phyloP scores from a whole-genome alignment of 2,888 invertebrate genomes.

The Drosophila rubida region DNA sequence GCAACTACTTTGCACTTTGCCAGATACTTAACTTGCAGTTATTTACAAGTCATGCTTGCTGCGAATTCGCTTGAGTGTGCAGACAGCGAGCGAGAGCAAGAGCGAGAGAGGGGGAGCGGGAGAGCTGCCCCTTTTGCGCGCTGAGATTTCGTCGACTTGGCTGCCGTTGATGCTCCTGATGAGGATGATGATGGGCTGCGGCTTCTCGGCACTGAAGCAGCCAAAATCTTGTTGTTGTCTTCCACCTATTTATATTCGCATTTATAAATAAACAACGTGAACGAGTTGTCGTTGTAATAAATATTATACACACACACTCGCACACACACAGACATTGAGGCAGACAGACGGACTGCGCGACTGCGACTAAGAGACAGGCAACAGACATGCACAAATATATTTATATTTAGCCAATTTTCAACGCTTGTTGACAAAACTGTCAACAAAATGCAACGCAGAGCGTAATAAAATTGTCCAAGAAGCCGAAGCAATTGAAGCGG shows the following conservation, averaged over 20 bases:
- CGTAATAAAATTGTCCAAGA: slow-evolving; percentile 80
- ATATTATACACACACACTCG: slow-evolving; percentile 64
- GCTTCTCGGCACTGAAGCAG: slow-evolving; percentile 44
- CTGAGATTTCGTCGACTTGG: slow-evolving; percentile 40
- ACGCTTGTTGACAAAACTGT: slow-evolving; percentile 85
- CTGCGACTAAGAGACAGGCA: slow-evolving; percentile 46
- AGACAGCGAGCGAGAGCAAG: slow-evolving; percentile 11
- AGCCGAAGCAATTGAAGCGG: slow-evolving; percentile 59
- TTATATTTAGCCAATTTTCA: slow-evolving; percentile 85
- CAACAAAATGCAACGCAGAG: slow-evolving; percentile 82
- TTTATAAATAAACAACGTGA: slow-evolving; percentile 80
- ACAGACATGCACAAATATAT: slow-evolving; percentile 71
- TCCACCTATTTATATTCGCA: slow-evolving; percentile 79
- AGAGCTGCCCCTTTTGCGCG: slow-evolving; percentile 3
- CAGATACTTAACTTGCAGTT: slow-evolving; percentile 84
- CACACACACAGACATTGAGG: slow-evolving; percentile 19
- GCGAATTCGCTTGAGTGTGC: slow-evolving; percentile 81
- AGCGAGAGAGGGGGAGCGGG: background rate
- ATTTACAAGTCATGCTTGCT: slow-evolving; percentile 84
- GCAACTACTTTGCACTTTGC: slow-evolving; percentile 84
- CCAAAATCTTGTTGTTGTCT: slow-evolving; percentile 65
- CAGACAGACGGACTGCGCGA: slow-evolving; percentile 17
- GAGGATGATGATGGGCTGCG: slow-evolving; percentile 52
- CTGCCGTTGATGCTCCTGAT: slow-evolving; percentile 52
- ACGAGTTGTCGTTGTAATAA: slow-evolving; percentile 80